These are phyloP conservation scores for Platerodrilus igneus DNA, from an alignment of 2,888 invertebrate species.

Conservation along the genomic window DNA sequence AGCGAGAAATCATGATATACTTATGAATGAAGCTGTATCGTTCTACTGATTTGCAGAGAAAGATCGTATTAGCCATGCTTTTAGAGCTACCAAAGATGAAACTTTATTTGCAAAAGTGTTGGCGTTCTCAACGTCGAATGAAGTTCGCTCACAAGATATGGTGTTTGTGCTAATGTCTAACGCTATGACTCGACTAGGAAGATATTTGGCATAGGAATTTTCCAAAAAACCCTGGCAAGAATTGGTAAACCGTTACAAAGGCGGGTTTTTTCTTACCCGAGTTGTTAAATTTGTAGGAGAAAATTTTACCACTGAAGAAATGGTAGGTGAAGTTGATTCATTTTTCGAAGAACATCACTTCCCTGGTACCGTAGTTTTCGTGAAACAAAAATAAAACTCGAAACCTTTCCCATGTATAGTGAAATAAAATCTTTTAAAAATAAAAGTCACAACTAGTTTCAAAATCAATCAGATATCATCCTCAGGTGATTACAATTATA, in stretches of 20 bases:
- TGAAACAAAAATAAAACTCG: no score
- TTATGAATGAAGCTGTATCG: slow-evolving; percentile 76
- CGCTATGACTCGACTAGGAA: slow-evolving; percentile 72
- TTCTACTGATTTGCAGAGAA: slow-evolving; percentile 84
- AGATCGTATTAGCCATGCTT: slow-evolving; percentile 78
- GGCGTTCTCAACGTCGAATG: slow-evolving; percentile 68
- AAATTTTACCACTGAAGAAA: slow-evolving; percentile 80
- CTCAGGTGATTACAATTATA: no score
- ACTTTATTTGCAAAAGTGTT: slow-evolving; percentile 68
- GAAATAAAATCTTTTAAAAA: no score
- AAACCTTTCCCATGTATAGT: no score
- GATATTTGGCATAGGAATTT: slow-evolving; percentile 87
- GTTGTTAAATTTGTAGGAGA: slow-evolving; percentile 83
- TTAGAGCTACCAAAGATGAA: slow-evolving; percentile 75
- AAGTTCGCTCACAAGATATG: slow-evolving; percentile 88
- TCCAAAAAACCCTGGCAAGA: slow-evolving; percentile 78
- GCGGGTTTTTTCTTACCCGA: slow-evolving; percentile 75
- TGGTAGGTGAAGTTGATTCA: slow-evolving; percentile 74
- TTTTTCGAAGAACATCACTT: slow-evolving; percentile 73
- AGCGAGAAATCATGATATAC: slow-evolving; percentile 64
- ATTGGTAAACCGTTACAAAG: slow-evolving; percentile 74
- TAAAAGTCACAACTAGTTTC: no score
- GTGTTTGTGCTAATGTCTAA: slow-evolving; percentile 86
- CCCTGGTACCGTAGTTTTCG: slow-evolving; percentile 80
- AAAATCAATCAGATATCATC: no score